phyloP scores from a whole-genome alignment of 1,140 invertebrate genomes.

The Drosophila burlai region DNA sequence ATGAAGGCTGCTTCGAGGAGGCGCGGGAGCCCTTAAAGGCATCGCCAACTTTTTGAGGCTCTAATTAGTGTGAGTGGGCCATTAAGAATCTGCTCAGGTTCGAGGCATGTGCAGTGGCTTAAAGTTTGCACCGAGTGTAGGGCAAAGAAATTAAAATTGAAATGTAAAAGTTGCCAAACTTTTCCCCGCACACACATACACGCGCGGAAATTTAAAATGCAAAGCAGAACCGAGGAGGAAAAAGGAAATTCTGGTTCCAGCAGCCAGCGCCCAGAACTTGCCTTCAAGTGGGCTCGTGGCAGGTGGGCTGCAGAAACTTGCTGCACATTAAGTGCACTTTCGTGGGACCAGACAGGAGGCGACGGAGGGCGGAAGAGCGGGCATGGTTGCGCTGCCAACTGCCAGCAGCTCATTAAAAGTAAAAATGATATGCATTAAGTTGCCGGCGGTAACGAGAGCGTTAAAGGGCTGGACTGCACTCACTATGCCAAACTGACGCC shows the following conservation, averaged over 20 bases:
- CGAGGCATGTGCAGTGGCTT: constrained; percentile 43
- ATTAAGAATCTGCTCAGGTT: constrained; percentile 71
- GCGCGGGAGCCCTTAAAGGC: constrained; percentile 49
- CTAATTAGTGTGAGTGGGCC: constrained; percentile 76
- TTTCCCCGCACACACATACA: constrained; percentile 23
- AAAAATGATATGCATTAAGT: constrained; percentile 83
- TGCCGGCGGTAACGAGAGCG: constrained; percentile 59
- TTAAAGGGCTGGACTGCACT: constrained; percentile 57
- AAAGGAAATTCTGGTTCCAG: constrained; percentile 17
- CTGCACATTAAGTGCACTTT: constrained; percentile 75
- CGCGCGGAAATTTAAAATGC: constrained; percentile 73
- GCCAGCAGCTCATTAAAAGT: constrained; percentile 78
- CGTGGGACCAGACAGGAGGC: constrained; percentile 22
- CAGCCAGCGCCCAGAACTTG: constrained; percentile 43
- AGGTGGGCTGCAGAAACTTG: constrained; percentile 76
- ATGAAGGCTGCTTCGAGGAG: constrained; percentile 8
- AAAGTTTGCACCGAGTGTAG: constrained; percentile 65
- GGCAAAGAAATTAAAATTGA: constrained; percentile 80
- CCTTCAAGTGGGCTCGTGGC: constrained; percentile 67
- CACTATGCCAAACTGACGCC: constrained; percentile 73
- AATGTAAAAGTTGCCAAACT: constrained; percentile 79
- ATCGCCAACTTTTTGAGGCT: constrained; percentile 43
- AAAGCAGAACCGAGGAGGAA: constrained; percentile 50
- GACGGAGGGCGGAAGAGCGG: background rate
- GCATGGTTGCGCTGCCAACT: constrained; percentile 43